phyloP scores from a whole-genome alignment of 23 tunicate genomes.

The Aplidium turbinatum region DNA sequence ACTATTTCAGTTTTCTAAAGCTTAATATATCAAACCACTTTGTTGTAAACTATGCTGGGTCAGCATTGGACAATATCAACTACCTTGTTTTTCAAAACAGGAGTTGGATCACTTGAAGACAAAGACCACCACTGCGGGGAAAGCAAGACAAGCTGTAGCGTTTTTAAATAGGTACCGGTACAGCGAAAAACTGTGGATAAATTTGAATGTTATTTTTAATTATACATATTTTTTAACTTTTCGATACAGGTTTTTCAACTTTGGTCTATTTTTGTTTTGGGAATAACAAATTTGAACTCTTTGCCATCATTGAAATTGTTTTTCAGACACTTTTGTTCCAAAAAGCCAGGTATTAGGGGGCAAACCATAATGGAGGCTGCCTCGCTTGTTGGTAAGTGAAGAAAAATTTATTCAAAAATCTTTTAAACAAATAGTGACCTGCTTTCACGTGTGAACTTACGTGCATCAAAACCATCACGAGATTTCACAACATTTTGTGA shows the following conservation, averaged over 20 bases:
- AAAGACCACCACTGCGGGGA: neutral
- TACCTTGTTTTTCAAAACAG: conserved; percentile 13
- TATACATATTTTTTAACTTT: too few species aligned
- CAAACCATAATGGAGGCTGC: conserved; percentile 74
- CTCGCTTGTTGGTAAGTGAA: conserved; percentile 34
- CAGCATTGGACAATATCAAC: too few species aligned
- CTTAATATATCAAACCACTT: too few species aligned
- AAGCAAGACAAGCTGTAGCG: conserved; percentile 42
- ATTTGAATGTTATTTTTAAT: neutral
- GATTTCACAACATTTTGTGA: too few species aligned
- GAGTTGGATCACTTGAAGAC: conserved; percentile 52
- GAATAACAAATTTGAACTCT: neutral
- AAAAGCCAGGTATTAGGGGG: conserved; percentile 49
- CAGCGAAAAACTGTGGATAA: neutral
- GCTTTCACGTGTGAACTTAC: neutral
- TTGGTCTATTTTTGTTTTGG: too few species aligned
- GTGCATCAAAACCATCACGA: neutral
- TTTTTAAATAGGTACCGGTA: conserved; percentile 50
- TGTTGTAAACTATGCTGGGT: too few species aligned
- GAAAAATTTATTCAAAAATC: neutral
- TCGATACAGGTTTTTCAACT: too few species aligned
- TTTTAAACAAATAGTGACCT: neutral
- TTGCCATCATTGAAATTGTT: neutral
- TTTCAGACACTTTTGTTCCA: conserved; percentile 33
- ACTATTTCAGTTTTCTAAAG: too few species aligned